These are phyloP conservation scores for Apostichopus parvimensis DNA, from an alignment of 35 echinoderm and acorn worm genomes.

Conservation along the genomic window DNA sequence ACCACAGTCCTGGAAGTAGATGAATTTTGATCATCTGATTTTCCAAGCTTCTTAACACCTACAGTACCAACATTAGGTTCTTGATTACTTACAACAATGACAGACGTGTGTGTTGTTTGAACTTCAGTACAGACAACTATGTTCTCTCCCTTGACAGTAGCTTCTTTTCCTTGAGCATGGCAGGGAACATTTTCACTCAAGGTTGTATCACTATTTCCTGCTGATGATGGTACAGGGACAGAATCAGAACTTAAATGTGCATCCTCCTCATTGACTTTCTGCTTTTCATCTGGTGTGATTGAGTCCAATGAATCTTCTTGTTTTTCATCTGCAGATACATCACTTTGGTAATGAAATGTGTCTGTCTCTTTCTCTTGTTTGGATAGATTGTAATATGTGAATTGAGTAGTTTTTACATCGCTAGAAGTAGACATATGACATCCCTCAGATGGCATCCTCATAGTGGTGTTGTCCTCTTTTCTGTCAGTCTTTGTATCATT, in stretches of 20 bases:
- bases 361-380: background rate
- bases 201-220: background rate
- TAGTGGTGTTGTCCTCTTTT: background rate
- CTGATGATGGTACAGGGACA: background rate
- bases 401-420: background rate
- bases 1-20: background rate
- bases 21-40: conserved; percentile 8
- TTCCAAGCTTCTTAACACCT: conserved; percentile 5
- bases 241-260: background rate
- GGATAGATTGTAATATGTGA: background rate
- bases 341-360: background rate
- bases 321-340: background rate
- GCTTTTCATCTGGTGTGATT: background rate
- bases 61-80: conserved; percentile 23
- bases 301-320: background rate
- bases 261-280: background rate
- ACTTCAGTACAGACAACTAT: background rate
- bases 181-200: background rate
- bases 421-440: background rate
- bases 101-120: conserved; percentile 6
- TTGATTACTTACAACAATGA: conserved; percentile 35
- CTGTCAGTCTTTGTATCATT: background rate
- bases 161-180: background rate
- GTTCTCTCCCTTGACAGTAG: background rate
- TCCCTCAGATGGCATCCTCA: background rate